A percentile compares a stretch with the other conserved stretches of the same genome.
phyloP scores from a whole-genome alignment of 2,888 invertebrate genomes.

The Drosophila cognata region DNA sequence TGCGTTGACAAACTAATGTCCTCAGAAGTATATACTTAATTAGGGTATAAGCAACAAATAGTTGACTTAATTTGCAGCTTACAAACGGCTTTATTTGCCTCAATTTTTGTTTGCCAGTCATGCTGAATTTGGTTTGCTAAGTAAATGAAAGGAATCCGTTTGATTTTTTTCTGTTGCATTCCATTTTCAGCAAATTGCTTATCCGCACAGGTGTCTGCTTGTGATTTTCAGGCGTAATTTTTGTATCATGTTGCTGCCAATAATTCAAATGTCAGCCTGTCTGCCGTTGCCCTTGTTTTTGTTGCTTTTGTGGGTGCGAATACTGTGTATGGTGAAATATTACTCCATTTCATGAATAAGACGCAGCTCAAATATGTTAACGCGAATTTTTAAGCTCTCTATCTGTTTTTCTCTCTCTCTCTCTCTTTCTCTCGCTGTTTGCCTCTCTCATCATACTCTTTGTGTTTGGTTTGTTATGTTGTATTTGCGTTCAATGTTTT shows the following conservation, averaged over 20 bases:
- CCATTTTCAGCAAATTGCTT: conserved; percentile 44
- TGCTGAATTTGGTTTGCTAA: conserved; percentile 17
- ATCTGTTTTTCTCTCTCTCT: not conserved
- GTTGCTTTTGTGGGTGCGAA: conserved; percentile 8
- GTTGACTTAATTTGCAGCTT: conserved; percentile 24
- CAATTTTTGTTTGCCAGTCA: conserved; percentile 29
- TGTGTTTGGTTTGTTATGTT: conserved; percentile 1
- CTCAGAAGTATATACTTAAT: not conserved
- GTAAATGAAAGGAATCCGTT: conserved; percentile 10
- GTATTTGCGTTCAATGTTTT: conserved; percentile 30
- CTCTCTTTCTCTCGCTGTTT: not conserved
- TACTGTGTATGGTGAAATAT: conserved; percentile 17
- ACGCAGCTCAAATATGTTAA: conserved; percentile 19
- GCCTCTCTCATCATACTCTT: not conserved
- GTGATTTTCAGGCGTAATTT: conserved; percentile 26
- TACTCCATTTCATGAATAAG: conserved; percentile 24
- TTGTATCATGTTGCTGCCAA: conserved; percentile 50
- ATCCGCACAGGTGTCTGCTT: conserved; percentile 57
- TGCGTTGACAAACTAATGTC: not conserved
- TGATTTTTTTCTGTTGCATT: conserved; percentile 14
- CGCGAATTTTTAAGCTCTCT: conserved; percentile 27
- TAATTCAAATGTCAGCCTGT: conserved; percentile 61
- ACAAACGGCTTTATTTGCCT: not conserved
- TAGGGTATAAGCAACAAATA: conserved; percentile 1
- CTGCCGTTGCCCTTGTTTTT: conserved; percentile 1